Base-by-base conservation (phyloP, 2,113 vertebrate genomes). In the Menura novaehollandiae region DNA sequence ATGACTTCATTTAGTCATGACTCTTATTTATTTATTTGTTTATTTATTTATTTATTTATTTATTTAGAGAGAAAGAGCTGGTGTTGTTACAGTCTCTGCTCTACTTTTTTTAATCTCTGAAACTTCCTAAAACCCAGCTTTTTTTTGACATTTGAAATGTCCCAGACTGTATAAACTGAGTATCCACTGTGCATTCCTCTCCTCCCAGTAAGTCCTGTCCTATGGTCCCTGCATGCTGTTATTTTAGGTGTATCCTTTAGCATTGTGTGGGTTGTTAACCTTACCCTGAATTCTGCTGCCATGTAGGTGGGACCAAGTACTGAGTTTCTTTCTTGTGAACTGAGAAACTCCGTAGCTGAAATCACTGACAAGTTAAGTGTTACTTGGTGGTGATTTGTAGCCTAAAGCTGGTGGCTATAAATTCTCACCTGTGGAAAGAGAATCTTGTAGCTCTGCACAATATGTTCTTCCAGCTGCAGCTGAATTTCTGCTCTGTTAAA, bases 41-140 rank as follows among this genome's bases (percentile, higher is more conserved):
- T 95, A 91, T 95, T 95, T 95, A 63, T 71, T 92, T 84, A 85
- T 72, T 24, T 95, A 91, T 95, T 95, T 95, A 63, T 71, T 92
- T 84, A 85, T 71, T 82, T 69, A 71, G 51, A 47, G 39, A 35
- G 46, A 88, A 76, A 80, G 88, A 82, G 56, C 76, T 84, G 77
- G 12, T 97, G 88, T 64, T 95, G 33, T 91, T 95, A 92, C 33
- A 92, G 43, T 81, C 56, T 87, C 56, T 4, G 64, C 28, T 89
- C 20, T 92, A 18, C 92, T 92, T 96, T 95, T 88, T 88, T 84
- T 59, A 86, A 85, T 94, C 85, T 78, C 41, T 68, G 47, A 75
- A 90, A 81, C 80, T 91, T 94, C 53, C 66, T 95, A 49, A 91
- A 89, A 89, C 52, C 14, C 68, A 63, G 11, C 28, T 62, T 20